Base-by-base conservation (phyloP, 2,888 invertebrate species). In the Rhagonycha fulva region DNA sequence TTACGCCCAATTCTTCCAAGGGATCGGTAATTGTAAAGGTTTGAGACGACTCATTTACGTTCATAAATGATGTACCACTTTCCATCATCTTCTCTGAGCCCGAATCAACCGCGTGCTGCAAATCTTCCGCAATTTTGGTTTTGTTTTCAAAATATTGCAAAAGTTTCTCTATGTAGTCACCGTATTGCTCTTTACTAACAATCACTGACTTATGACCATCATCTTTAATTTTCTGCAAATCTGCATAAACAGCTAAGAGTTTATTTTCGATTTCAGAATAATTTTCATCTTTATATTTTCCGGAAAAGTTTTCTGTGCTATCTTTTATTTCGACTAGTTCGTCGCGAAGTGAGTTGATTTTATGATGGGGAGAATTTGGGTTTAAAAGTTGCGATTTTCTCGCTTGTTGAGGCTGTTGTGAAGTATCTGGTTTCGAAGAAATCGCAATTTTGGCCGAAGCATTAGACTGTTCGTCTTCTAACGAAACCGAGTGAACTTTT, bases 111-210 rank as follows among this genome's bases (percentile, higher is more conserved):
- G 14, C 19, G 11, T 62, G 11, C 10, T 28, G 47, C 14, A 67
- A 66, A 7, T n/a, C n/a, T 11, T 63, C 62, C n/a, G 11, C 19
- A 7, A 60, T n/a, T 66, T 69, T 71, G 1, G 72, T n/a, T 14
- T 76, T 78, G 14, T 77, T 76, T 71, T 76, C 79, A 62, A 79
- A 79, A 67, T 79, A 79, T 23, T 72, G 9, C 19, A 78, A 30
- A 10, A 79, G 73, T 24, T 79, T 75, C 4, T 74, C 74, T 10
- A 79, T 76, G 23, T 79, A 79, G 19, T 76, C 76, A 10, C 12
- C 70, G n/a, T 79, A 78, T 19, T 79, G 78, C 10, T 70, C 61
- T 23, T 76, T 79, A 32, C 75, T 75, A 2, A 70, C 24, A 0
- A 60, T 70, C 1, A 79, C 70, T 12, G 76, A 78, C 26, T 72